Conservation (phyloP, 2,797 vertebrate genomes). For the Odontamblyopus lacepedii region DNA sequence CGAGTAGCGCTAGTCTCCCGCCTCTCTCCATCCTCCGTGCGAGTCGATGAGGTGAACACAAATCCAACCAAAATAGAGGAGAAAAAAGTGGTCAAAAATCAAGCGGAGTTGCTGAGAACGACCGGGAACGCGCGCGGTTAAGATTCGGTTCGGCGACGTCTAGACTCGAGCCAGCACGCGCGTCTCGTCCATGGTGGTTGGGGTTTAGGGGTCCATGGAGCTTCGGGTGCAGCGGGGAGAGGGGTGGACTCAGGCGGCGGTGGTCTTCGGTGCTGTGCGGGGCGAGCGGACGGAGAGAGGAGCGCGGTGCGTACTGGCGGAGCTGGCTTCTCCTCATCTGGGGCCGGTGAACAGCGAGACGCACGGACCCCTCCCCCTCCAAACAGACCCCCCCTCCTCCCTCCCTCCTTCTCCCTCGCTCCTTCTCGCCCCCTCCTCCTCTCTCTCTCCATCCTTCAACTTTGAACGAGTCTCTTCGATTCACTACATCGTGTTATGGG, state of each 20-base stretch:
- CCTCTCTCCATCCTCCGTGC: constrained; percentile 64
- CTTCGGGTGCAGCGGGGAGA: background rate
- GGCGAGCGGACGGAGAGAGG: constrained; percentile 36
- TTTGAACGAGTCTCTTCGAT: background rate
- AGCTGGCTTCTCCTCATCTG: constrained; percentile 52
- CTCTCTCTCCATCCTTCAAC: background rate
- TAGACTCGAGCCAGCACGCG: constrained; percentile 65
- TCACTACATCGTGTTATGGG: too few species aligned
- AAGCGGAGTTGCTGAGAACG: background rate
- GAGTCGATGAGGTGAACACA: constrained; percentile 9
- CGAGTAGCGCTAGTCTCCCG: constrained; percentile 69
- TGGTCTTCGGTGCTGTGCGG: constrained; percentile 31
- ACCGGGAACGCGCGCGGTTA: background rate
- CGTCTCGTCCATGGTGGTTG: constrained; percentile 67
- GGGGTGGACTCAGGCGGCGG: constrained; percentile 16
- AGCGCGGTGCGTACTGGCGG: too few species aligned
- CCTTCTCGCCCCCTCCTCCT: constrained; percentile 1
- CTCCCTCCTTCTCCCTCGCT: background rate
- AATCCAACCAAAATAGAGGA: constrained; percentile 9
- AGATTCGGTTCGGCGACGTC: constrained; percentile 26
- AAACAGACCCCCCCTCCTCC: constrained; percentile 35
- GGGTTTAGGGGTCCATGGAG: constrained; percentile 60
- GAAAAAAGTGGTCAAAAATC: background rate
- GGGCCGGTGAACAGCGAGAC: constrained; percentile 14
- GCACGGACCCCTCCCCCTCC: constrained; percentile 35